Conservation (phyloP, 2,797 vertebrate species). For the Delichon dasypus region DNA sequence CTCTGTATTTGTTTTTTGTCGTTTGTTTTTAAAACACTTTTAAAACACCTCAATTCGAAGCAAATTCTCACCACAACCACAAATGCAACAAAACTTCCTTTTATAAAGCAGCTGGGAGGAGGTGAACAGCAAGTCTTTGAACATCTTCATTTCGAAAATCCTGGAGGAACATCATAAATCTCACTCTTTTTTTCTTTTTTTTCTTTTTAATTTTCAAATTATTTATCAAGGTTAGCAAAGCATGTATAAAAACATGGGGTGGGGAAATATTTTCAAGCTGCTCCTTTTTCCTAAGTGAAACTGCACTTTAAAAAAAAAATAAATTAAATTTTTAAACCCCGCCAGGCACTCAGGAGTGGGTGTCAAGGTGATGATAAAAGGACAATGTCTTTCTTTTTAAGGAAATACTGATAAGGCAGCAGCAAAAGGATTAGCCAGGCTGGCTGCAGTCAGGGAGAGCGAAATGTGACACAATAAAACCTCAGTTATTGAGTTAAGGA, state of each 20-base stretch:
- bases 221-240: not conserved
- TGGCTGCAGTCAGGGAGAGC: constrained; percentile 47
- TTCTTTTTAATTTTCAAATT: no score
- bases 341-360: not conserved
- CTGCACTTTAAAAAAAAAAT: not conserved
- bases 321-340: not conserved
- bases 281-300: not conserved
- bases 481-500: constrained; percentile 69
- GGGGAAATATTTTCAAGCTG: not conserved
- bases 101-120: not conserved
- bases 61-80: not conserved
- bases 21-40: not conserved
- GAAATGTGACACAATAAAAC: constrained; percentile 70
- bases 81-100: not conserved
- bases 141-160: not conserved
- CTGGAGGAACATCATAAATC: not conserved
- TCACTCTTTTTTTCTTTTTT: not conserved
- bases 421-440: constrained; percentile 67
- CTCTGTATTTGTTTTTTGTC: not conserved
- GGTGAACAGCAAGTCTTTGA: not conserved
- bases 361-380: not conserved
- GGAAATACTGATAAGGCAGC: constrained; percentile 51
- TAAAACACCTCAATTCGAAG: not conserved
- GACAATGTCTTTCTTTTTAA: not conserved
- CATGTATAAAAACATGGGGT: not conserved